phyloP scores from a whole-genome alignment of 1,140 invertebrate species.

The Drosophila orosa region DNA sequence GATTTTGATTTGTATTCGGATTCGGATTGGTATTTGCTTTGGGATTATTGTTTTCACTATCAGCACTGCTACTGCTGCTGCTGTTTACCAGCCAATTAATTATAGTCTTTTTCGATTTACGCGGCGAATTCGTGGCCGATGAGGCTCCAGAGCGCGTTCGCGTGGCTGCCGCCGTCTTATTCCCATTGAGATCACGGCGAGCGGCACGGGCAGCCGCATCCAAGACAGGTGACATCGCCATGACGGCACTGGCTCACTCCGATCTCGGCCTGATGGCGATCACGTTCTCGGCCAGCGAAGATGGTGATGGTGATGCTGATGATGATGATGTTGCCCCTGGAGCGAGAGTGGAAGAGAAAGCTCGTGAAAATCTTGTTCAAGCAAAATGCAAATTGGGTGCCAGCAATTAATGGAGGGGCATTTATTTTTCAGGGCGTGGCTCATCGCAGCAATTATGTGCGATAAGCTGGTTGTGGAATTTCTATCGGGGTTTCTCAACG shows the following conservation, averaged over 20 bases:
- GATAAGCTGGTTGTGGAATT: constrained; percentile 16
- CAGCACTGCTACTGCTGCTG: constrained; percentile 11
- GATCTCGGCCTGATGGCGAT: constrained; percentile 38
- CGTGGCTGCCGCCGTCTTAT: constrained; percentile 25
- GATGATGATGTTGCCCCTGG: constrained; percentile 48
- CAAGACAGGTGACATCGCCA: constrained; percentile 50
- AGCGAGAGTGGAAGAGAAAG: constrained; percentile 64
- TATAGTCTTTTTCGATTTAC: constrained; percentile 73
- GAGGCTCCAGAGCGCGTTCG: not conserved
- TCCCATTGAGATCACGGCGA: constrained; percentile 47
- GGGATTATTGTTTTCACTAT: constrained; percentile 48
- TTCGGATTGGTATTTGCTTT: constrained; percentile 12
- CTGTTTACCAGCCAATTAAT: constrained; percentile 72
- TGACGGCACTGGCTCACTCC: constrained; percentile 21
- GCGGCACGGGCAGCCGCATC: constrained; percentile 43
- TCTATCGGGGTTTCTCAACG: constrained; percentile 1
- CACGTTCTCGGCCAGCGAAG: constrained; percentile 38
- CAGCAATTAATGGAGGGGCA: constrained; percentile 27
- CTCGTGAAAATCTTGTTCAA: constrained; percentile 55
- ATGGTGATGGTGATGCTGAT: constrained; percentile 23
- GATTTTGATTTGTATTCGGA: constrained; percentile 21
- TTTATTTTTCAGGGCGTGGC: constrained; percentile 20
- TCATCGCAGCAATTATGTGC: constrained; percentile 21
- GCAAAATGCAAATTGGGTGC: constrained; percentile 35
- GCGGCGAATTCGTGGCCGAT: constrained; percentile 32